Percentiles rank a stretch among this genome's conserved stretches.
phyloP scores from a whole-genome alignment of 2,888 invertebrate genomes.

The Scaptomyza tumidula region DNA sequence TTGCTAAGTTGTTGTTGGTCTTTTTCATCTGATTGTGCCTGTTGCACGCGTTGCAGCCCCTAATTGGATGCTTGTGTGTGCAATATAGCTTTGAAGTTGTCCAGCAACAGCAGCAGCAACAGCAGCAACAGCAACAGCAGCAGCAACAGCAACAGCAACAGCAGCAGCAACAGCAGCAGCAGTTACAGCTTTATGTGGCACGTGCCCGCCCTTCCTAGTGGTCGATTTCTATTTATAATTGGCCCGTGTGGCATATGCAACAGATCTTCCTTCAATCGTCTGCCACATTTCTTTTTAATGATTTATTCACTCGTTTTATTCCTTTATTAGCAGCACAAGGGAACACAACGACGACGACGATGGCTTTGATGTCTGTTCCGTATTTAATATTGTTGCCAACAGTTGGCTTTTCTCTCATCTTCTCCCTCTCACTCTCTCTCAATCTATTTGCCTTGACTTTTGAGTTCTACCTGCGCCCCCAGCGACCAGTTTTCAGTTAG shows the following conservation, averaged over 20 bases:
- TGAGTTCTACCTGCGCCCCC: constrained; percentile 32
- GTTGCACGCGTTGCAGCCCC: constrained; percentile 22
- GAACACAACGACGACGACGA: constrained; percentile 37
- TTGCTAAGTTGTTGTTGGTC: constrained; percentile 18
- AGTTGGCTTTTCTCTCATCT: constrained; percentile 18
- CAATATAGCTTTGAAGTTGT: constrained; percentile 44
- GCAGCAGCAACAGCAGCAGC: background rate
- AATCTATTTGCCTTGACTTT: constrained; percentile 30
- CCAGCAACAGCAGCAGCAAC: constrained; percentile 23
- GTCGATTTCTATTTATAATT: constrained; percentile 66
- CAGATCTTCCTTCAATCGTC: constrained; percentile 56
- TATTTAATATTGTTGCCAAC: constrained; percentile 31
- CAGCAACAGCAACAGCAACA: constrained; percentile 19
- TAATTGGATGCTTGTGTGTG: constrained; percentile 38
- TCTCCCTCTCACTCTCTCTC: background rate
- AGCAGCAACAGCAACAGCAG: background rate
- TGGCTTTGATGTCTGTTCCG: constrained; percentile 64
- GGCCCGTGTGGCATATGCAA: constrained; percentile 51
- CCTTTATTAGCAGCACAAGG: constrained; percentile 72
- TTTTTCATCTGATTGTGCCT: constrained; percentile 11
- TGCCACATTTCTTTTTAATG: constrained; percentile 55
- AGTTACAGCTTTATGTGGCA: constrained; percentile 11
- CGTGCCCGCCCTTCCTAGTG: constrained; percentile 16
- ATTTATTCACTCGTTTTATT: constrained; percentile 73
- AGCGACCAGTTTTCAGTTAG: constrained; percentile 9